phyloP scores from a whole-genome alignment of 2,888 invertebrate species.

The Rhabditoides inermis region DNA sequence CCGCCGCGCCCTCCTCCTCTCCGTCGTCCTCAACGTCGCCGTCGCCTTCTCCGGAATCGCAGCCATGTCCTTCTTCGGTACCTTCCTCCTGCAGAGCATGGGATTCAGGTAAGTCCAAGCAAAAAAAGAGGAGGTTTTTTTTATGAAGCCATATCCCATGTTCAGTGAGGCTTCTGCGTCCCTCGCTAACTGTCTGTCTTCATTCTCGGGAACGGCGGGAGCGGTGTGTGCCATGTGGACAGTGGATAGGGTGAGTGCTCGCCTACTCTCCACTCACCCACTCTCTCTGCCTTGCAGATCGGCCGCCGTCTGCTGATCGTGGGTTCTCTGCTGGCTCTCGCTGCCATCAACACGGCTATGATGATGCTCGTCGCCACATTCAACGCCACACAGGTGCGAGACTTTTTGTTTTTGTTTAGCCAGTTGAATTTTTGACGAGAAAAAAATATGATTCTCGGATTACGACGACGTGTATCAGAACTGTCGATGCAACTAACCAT shows the following conservation, averaged over 20 bases:
- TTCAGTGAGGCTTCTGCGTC: conserved; percentile 23
- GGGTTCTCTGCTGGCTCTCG: conserved; percentile 23
- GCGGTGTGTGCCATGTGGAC: conserved; percentile 28
- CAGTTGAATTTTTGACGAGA: too few species aligned
- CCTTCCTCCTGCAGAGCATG: conserved; percentile 29
- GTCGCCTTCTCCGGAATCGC: conserved; percentile 37
- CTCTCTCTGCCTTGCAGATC: conserved; percentile 17
- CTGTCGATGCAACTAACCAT: conserved; percentile 11
- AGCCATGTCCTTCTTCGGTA: conserved; percentile 45
- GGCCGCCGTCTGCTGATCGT: conserved; percentile 33
- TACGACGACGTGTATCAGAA: too few species aligned
- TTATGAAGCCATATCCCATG: too few species aligned
- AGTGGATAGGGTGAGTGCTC: conserved; percentile 30
- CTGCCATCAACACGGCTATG: conserved; percentile 33
- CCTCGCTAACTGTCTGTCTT: conserved; percentile 34
- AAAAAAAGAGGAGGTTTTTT: too few species aligned
- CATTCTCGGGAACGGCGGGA: conserved; percentile 30
- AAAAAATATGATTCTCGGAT: too few species aligned
- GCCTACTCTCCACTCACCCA: too few species aligned
- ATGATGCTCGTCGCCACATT: conserved; percentile 31
- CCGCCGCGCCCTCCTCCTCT: conserved; percentile 14
- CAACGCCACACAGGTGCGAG: too few species aligned
- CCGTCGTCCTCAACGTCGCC: conserved; percentile 29
- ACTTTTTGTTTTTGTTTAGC: not conserved
- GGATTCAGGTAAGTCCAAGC: conserved; percentile 27